Evolutionary conservation across 30 jellyfish, hydroid and myxozoan species (phyloP), one percentile per base, ranked within the genome.

Genomic region (Aurelia sp.): DNA sequence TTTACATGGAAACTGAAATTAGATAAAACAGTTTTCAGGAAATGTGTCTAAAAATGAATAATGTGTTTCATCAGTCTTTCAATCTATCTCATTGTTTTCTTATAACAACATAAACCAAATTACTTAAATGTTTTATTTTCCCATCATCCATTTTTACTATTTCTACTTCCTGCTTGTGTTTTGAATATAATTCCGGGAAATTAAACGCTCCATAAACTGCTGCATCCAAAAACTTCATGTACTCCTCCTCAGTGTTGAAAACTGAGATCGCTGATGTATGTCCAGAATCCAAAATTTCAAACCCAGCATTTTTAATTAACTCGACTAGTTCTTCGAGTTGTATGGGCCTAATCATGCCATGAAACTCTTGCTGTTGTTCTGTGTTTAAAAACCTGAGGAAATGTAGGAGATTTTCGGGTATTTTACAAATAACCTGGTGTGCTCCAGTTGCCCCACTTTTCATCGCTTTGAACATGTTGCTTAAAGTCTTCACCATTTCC

Each of bases 361-460:
- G 24, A 8, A 59, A 59, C 33, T 59, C 69, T n/a, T 59, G 33
- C 11, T 18, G 69, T 59, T 21, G 69, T 77, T 60, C 35, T 17
- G 13, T 74, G 77, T 4, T 15, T 61, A 70, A 59, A 61, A 60
- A 21, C 48, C n/a, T 68, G 88, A 40, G 77, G 69, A 10, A 55
- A 4, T 57, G 50, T 66, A 15, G 76, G 50, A 8, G 47, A 77
- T 38, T 30, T 19, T 75, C 35, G 59, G 86, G 86, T 10, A 53
- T 8, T 7, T 22, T 50, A 19, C 24, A 51, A n/a, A 22, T 10
- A 15, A 73, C 18, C 38, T 73, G 48, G 7, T 73, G 84, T 13
- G 70, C 70, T 41, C 69, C 84, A 48, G 52, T 35, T 8, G 64
- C 84, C 68, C 84, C 84, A 10, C 13, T 15, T 73, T 73, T 73